Conservation (phyloP, 2,113 vertebrate species). For the Gracilinanus agilis region DNA sequence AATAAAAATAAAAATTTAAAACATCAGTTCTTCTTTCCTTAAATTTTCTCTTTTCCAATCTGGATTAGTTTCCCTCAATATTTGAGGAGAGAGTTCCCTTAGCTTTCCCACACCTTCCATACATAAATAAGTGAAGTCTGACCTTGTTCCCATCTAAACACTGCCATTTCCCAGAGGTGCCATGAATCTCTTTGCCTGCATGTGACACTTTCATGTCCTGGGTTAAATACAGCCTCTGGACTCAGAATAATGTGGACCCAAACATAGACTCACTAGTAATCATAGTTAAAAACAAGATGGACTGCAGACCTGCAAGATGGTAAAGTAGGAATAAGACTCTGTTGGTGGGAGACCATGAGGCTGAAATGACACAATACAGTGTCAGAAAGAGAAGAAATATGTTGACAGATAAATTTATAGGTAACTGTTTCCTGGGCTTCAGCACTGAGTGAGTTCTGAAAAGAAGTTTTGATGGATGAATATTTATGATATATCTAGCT, state of each 20-base stretch:
- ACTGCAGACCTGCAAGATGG: accelerated
- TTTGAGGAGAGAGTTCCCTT: not conserved
- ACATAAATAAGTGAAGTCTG: not conserved
- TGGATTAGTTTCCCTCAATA: not conserved
- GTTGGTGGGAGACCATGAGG: not conserved
- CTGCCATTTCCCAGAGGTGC: not conserved
- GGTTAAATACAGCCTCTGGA: not conserved
- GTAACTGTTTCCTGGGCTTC: accelerated
- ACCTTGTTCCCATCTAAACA: not conserved
- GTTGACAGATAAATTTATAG: not conserved
- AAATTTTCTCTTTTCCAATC: not conserved
- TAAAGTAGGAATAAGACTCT: not conserved
- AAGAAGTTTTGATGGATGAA: not conserved
- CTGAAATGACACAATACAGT: not conserved
- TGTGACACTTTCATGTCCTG: not conserved
- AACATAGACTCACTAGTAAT: not conserved
- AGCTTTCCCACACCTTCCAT: not conserved
- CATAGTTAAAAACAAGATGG: not conserved
- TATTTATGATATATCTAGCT: not conserved
- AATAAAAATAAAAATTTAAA: not conserved
- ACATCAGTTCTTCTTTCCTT: not conserved
- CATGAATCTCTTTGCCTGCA: not conserved
- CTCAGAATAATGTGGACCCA: not conserved
- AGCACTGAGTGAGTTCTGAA: not conserved
- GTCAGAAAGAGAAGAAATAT: accelerated